Evolutionary conservation across 2,797 vertebrate species (phyloP), one percentile per base, ranked within the genome.

Genomic region (Psittacula derbiana): DNA sequence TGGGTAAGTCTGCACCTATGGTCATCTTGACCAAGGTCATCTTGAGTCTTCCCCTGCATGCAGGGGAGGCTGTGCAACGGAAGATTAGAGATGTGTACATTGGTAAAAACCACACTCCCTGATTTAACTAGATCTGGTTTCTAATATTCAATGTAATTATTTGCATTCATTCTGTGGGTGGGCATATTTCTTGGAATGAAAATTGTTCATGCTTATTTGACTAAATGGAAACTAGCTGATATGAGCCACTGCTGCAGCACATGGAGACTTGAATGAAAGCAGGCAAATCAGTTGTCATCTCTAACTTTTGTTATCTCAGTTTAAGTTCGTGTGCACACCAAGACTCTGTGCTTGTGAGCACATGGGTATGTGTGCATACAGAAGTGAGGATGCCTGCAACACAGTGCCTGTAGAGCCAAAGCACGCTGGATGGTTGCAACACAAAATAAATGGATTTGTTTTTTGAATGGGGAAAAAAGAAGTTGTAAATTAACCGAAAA

Each of bases 261-360:
- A 8, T 40, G 55, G 88, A 90, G 81, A 67, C 44, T 80, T 80
- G 31, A 86, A 74, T 58, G 86, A 78, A 85, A 93, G 69, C 76
- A 88, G 94, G 81, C 61, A 91, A 74, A 91, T 86, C 52, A 83
- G 65, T 74, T 95, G 62, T 90, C 67, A 62, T 87, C 80, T 80
- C n/a, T 85, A 85, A 57, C 73, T 47, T 73, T 74, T 80, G 60
- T 73, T 85, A 61, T 31, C 86, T 47, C 65, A 12, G 44, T 72
- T 50, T 79, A 86, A 91, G 70, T 71, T 10, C 49, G 65, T 8
- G 58, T 27, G 8, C 72, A 27, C 72, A 20, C 53, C 4, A 28
- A 69, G 88, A 53, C 80, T 31, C 76, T 31, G 64, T 87, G 81
- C 72, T 57, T 12, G 53, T 74, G 71, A 86, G 82, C 79, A 66